Percentiles rank a stretch among this genome's conserved stretches.
Conservation (phyloP, 1,140 invertebrate genomes). For the Eufriesea mexicana region DNA sequence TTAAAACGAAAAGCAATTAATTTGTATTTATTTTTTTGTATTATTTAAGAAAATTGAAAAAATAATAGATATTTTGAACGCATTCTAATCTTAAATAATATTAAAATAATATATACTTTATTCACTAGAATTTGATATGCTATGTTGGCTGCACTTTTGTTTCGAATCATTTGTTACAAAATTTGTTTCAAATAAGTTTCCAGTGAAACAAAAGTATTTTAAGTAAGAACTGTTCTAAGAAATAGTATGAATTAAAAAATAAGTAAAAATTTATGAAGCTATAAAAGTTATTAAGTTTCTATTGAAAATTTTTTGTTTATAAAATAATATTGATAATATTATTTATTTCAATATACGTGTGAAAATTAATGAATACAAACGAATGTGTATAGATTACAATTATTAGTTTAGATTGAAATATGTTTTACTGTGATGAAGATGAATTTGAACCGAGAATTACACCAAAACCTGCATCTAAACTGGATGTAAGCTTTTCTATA, state of each 20-base stretch:
- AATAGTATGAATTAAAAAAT: neutral
- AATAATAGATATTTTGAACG: neutral
- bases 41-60: neutral
- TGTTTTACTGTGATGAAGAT: slow-evolving; percentile 51
- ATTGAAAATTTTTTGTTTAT: neutral
- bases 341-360: neutral
- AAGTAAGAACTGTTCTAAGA: neutral
- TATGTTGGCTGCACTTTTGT: slow-evolving; percentile 29
- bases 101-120: neutral
- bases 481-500: slow-evolving; percentile 58
- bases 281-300: neutral
- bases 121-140: neutral
- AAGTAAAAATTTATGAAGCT: too few species aligned
- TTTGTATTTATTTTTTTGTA: too few species aligned
- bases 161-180: slow-evolving; percentile 29
- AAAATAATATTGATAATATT: neutral
- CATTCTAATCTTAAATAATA: neutral
- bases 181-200: slow-evolving; percentile 40
- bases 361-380: neutral
- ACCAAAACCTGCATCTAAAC: slow-evolving; percentile 65
- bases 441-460: slow-evolving; percentile 70
- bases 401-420: slow-evolving; percentile 22
- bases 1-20: neutral
- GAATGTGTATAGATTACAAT: neutral
- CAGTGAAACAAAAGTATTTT: neutral